These are phyloP conservation scores for Bufotes viridis DNA, from an alignment of 2,797 vertebrate species.

Conservation along the genomic window DNA sequence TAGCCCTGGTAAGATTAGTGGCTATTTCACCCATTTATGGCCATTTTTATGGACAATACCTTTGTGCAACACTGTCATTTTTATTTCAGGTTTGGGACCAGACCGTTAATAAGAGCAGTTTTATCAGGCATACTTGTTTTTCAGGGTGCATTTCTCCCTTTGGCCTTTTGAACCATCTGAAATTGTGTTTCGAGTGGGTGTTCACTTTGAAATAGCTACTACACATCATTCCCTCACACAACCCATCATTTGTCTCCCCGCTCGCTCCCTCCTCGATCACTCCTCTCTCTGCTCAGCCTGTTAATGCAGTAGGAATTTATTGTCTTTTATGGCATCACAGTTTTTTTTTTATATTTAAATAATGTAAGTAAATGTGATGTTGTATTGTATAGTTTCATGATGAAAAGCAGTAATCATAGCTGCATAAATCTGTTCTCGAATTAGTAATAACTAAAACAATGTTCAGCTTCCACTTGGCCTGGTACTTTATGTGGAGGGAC, in stretches of 20 bases:
- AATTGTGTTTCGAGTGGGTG: neutral
- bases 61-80: neutral
- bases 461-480: neutral
- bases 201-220: neutral
- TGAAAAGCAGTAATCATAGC: neutral
- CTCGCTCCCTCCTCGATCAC: neutral
- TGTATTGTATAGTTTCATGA: neutral
- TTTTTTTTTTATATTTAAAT: neutral
- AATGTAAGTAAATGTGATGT: neutral
- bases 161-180: neutral
- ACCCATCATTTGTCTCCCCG: conserved; percentile 7
- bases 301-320: neutral
- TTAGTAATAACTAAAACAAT: neutral
- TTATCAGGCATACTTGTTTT: neutral
- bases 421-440: neutral
- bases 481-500: neutral
- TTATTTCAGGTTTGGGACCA: neutral
- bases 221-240: neutral
- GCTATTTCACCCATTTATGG: no score
- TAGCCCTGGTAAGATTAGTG: no score
- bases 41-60: no score
- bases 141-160: neutral
- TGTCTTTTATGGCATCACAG: neutral
- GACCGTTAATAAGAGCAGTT: neutral
- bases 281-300: neutral